Conservation (phyloP, 2,797 vertebrate genomes). For the Onychomys arenicola region DNA sequence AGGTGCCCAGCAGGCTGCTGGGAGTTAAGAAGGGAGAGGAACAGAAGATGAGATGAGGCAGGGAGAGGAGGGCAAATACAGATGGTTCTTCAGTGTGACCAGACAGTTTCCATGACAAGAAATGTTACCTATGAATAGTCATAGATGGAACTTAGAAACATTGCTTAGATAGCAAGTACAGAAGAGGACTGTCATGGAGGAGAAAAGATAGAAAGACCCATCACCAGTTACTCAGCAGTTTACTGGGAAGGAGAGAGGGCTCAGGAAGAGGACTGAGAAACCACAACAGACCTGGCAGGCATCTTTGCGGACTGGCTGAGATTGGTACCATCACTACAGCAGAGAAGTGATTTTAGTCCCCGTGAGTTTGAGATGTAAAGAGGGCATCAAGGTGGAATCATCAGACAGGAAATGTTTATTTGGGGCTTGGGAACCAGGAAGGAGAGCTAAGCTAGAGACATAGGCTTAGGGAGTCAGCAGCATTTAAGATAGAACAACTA, state of each 20-base stretch:
- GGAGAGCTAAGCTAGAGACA: slow-evolving; percentile 9
- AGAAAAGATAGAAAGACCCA: not conserved
- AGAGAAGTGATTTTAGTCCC: not conserved
- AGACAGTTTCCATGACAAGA: slow-evolving; percentile 15
- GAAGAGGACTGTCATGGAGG: not conserved
- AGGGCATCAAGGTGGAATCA: not conserved
- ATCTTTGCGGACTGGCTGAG: not conserved
- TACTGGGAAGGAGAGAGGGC: not conserved
- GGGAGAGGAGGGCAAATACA: not conserved
- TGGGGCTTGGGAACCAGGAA: not conserved
- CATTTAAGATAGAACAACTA: not conserved
- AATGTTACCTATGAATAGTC: not conserved
- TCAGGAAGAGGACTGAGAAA: not conserved
- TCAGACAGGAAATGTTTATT: not conserved
- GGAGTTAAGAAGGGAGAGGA: not conserved
- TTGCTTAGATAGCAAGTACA: not conserved
- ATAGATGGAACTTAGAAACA: not conserved
- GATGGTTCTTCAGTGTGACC: not conserved
- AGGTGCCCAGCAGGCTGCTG: not conserved
- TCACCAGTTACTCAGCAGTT: not conserved
- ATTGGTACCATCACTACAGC: not conserved
- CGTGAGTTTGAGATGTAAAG: not conserved
- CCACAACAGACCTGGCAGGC: not conserved
- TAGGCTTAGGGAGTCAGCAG: not conserved
- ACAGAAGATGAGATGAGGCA: not conserved